These are phyloP conservation scores for Porites lutea DNA, from an alignment of 64 coral and sea anemone species.

Conservation along the genomic window DNA sequence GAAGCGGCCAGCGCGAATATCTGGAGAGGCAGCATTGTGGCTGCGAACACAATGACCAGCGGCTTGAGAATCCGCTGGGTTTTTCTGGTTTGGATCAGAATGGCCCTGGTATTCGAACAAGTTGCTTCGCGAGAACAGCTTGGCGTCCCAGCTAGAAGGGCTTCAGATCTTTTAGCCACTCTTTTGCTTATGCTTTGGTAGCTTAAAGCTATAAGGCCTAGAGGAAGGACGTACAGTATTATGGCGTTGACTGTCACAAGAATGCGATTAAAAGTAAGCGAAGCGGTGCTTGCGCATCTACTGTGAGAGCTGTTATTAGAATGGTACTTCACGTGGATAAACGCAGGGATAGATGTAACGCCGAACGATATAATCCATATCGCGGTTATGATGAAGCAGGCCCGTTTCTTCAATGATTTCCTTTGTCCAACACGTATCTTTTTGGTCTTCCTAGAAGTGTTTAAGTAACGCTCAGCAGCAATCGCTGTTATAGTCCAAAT, in stretches of 20 bases:
- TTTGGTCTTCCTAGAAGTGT: conserved; percentile 25
- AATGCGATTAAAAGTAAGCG: neutral
- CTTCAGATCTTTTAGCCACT: neutral
- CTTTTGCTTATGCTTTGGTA: conserved; percentile 28
- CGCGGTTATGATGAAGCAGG: conserved; percentile 13
- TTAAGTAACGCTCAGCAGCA: conserved; percentile 52
- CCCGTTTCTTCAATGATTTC: conserved; percentile 15
- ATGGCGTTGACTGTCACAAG: neutral
- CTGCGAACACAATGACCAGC: conserved; percentile 43
- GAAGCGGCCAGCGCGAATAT: neutral
- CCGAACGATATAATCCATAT: conserved; percentile 54
- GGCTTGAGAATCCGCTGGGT: conserved; percentile 56
- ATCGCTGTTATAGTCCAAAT: conserved; percentile 69
- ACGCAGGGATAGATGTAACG: neutral
- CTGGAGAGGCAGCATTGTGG: conserved; percentile 57
- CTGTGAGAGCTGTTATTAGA: no score
- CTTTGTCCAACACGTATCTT: neutral
- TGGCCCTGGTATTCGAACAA: neutral
- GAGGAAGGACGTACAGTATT: conserved; percentile 46
- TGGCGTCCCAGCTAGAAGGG: neutral
- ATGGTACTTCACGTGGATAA: neutral
- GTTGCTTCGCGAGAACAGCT: neutral
- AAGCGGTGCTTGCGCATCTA: neutral
- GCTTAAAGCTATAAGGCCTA: conserved; percentile 37
- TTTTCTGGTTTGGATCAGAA: conserved; percentile 56